Percentiles rank a stretch among this genome's conserved stretches.
These are phyloP conservation scores for Melanotaenia duboulayi DNA, from an alignment of 2,113 vertebrate genomes.

Conservation along the genomic window DNA sequence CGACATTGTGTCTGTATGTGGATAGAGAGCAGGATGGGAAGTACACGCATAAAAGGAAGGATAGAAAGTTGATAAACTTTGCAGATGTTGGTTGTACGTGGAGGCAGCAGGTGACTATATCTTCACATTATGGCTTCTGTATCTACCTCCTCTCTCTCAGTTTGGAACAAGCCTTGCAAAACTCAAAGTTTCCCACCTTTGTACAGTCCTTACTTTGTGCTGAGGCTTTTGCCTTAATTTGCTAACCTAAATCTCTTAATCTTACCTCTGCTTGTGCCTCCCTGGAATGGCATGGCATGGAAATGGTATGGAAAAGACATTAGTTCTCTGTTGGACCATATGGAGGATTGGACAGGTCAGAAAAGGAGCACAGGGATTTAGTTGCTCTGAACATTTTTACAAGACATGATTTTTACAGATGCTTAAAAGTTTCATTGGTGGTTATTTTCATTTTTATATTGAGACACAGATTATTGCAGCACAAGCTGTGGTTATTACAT, in stretches of 20 bases:
- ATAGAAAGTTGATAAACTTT: slow-evolving; percentile 47
- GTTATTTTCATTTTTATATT: slow-evolving; percentile 20
- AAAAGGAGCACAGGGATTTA: slow-evolving; percentile 45
- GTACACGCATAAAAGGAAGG: slow-evolving; percentile 8
- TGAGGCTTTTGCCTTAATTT: slow-evolving; percentile 1
- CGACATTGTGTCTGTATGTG: slow-evolving; percentile 44
- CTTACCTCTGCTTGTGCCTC: slow-evolving; percentile 1
- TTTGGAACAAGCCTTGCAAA: neutral
- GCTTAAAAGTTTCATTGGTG: slow-evolving; percentile 28
- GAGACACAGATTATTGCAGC: slow-evolving; percentile 10
- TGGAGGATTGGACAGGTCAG: slow-evolving; percentile 39
- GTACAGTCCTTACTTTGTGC: neutral
- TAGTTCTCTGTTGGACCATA: slow-evolving; percentile 2
- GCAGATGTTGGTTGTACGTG: slow-evolving; percentile 65
- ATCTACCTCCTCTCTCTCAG: slow-evolving; percentile 11
- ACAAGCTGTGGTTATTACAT: slow-evolving; percentile 1
- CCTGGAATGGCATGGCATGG: no score
- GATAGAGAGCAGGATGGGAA: slow-evolving; percentile 41
- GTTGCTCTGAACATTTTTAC: slow-evolving; percentile 43
- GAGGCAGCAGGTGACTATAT: slow-evolving; percentile 74
- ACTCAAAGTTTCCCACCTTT: neutral
- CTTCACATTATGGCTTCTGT: slow-evolving; percentile 53
- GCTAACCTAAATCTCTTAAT: slow-evolving; percentile 13
- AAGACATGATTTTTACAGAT: slow-evolving; percentile 41
- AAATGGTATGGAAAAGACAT: slow-evolving; percentile 62